Evolutionary conservation across 2,797 vertebrate genomes (phyloP), one percentile per base, ranked within the genome.

Genomic region (Phalanger gymnotis): DNA sequence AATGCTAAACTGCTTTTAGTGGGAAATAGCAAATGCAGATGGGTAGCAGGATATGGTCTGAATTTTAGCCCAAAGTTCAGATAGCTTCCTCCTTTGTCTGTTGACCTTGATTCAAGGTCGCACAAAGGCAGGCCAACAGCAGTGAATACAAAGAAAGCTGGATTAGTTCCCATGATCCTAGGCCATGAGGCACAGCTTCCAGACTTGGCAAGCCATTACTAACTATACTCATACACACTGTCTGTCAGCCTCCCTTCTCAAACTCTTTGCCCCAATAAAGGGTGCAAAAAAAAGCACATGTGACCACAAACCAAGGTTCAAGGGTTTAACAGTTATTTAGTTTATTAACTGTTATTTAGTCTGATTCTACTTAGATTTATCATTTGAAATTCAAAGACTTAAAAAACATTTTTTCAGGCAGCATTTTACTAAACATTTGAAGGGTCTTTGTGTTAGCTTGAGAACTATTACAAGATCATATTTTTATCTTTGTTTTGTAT

Each of bases 371-470:
- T 95, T 94, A 66, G 27, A 16, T 53, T 53, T 95, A 81, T 87
- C 89, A 56, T 93, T 95, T 94, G 34, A 90, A 47, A 92, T 56
- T 31, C 94, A 95, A 93, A 94, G 93, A 93, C 54, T 96, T 96
- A 94, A 92, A 94, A 55, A 90, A 12, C 54, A 54, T 91, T 53
- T 94, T 40, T 90, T 93, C 94, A 52, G 54, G 40, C 56, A 96
- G 95, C 73, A 58, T 91, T 16, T 31, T 58, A 92, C 93, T 94
- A 95, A 51, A 96, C 94, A 96, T 87, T 94, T 94, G 95, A 93
- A 55, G 53, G 13, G 14, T 22, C 57, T 95, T 28, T 56, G 52
- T 96, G 66, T 96, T 93, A 94, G 14, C 55, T 95, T 55, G 52
- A 16, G 95, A 95, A 2, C 19, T 28, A 66, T 96, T 96, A 92